phyloP scores from a whole-genome alignment of 2,113 vertebrate genomes.

The Indri indri region DNA sequence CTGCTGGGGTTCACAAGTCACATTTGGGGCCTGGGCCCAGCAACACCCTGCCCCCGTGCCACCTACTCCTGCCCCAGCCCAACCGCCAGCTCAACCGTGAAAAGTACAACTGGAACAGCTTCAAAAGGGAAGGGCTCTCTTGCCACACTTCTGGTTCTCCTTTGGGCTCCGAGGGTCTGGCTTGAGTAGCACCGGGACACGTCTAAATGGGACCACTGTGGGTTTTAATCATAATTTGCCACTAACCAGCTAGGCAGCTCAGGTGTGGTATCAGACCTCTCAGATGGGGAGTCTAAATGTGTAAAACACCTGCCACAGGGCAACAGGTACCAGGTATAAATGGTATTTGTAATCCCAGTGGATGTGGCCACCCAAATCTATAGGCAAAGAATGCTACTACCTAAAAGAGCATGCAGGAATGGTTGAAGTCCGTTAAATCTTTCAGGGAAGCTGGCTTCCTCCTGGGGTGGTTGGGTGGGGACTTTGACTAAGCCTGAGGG shows the following conservation, averaged over 20 bases:
- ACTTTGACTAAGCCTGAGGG: background rate
- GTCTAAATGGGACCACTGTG: background rate
- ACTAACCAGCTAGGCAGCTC: background rate
- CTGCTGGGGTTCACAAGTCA: too few species aligned
- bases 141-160: too few species aligned
- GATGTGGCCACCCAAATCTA: background rate
- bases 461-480: background rate
- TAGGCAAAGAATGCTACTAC: background rate
- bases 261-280: background rate
- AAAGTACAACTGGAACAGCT: too few species aligned
- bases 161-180: too few species aligned
- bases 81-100: too few species aligned
- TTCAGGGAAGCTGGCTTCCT: too few species aligned
- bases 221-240: background rate
- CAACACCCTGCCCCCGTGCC: too few species aligned
- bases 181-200: too few species aligned
- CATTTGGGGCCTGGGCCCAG: too few species aligned
- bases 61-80: too few species aligned
- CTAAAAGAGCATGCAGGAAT: fast-evolving
- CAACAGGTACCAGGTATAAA: background rate
- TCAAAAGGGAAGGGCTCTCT: too few species aligned
- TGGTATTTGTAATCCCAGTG: background rate
- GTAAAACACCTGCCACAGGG: background rate
- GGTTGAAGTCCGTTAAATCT: background rate
- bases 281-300: background rate